A percentile compares a stretch with the other conserved stretches of the same genome.
phyloP scores from a whole-genome alignment of 2,113 vertebrate species.

The Blennius ocellaris region DNA sequence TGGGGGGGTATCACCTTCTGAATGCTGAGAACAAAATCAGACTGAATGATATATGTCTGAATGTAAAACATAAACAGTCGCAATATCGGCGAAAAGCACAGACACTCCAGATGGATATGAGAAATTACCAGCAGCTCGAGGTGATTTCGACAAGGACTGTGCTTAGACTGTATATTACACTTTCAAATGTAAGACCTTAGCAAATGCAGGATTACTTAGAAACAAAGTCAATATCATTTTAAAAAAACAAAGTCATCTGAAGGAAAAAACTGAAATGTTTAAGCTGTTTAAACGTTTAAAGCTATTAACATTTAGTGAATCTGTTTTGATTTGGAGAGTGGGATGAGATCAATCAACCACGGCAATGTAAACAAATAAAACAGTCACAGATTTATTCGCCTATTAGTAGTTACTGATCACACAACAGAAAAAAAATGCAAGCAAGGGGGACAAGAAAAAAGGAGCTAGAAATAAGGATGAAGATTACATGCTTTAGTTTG shows the following conservation, averaged over 20 bases:
- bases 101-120: background rate
- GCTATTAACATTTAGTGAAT: background rate
- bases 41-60: slow-evolving; percentile 7
- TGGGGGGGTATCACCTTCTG: background rate
- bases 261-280: background rate
- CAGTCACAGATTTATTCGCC: background rate
- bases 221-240: background rate
- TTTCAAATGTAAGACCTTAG: slow-evolving; percentile 1
- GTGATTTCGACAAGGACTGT: background rate
- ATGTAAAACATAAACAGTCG: slow-evolving; percentile 8
- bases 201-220: background rate
- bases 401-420: background rate
- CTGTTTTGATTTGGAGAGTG: background rate
- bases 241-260: background rate
- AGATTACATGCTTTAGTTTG: background rate
- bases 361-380: background rate
- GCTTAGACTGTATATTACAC: slow-evolving; percentile 1
- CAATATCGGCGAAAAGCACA: background rate
- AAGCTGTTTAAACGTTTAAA: background rate
- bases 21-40: background rate
- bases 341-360: background rate
- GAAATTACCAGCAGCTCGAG: background rate
- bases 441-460: background rate
- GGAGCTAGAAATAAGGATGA: background rate
- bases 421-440: background rate